Conservation (phyloP, 1,140 invertebrate genomes). For the Diprion similis region DNA sequence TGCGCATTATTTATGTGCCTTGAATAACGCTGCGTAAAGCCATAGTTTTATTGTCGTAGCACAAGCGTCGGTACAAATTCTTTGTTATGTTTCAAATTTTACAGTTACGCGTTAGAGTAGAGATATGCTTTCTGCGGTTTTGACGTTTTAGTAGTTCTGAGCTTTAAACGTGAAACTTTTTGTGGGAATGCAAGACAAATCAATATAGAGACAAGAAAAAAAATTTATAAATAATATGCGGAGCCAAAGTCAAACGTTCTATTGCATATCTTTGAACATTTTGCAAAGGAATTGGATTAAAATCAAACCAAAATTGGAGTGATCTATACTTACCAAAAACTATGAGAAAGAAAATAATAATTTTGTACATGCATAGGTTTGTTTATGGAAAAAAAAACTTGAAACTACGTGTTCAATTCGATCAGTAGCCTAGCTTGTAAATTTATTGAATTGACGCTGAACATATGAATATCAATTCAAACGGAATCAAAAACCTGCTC, state of each 20-base stretch:
- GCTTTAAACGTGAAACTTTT: background rate
- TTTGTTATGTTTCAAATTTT: background rate
- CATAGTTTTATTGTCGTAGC: background rate
- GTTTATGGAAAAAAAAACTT: too few species aligned
- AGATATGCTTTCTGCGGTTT: background rate
- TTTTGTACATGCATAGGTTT: too few species aligned
- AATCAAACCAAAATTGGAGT: background rate
- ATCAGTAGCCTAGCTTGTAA: too few species aligned
- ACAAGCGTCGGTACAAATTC: background rate
- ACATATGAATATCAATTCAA: too few species aligned
- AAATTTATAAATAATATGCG: background rate
- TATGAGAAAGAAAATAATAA: too few species aligned
- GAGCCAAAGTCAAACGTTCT: background rate
- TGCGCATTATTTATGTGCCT: slow-evolving; percentile 4
- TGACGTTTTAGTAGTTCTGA: background rate
- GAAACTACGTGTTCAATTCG: too few species aligned
- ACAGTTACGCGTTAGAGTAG: background rate
- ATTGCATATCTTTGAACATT: background rate
- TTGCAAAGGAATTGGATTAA: background rate
- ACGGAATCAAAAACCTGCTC: too few species aligned
- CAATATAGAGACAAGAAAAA: background rate
- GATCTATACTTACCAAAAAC: too few species aligned
- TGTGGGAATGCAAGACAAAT: too few species aligned
- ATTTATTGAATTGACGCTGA: too few species aligned
- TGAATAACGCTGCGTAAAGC: background rate